Base-by-base conservation (phyloP, 2,797 vertebrate species). In the Coilia nasus region DNA sequence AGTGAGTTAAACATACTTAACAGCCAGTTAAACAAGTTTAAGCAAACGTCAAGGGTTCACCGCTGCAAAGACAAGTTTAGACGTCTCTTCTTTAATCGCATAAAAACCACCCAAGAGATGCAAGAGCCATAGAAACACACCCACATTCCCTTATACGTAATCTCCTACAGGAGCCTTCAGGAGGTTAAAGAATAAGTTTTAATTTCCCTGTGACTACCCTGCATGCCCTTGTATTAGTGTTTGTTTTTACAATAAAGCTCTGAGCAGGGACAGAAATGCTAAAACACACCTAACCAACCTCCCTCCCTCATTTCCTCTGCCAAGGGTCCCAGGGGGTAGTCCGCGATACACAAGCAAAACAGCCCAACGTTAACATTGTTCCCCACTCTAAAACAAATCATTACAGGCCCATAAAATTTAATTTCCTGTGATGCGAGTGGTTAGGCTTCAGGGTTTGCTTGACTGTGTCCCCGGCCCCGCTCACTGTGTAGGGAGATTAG, bases 381-480 rank as follows among this genome's bases (percentile, higher is more conserved):
- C 82, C 44, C 64, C 62, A 84, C 71, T 87, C 60, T n/a, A 91
- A 90, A 88, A 93, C 89, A 93, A 94, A 92, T 92, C 89, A 93
- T 92, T 84, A 88, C 85, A 90, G 86, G 83, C 25, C 67, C 57
- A 71, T 91, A 90, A 93, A 93, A 91, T 90, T 82, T 0, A 83
- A 94, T 94, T 92, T 94, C 92, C 93, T 90, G 89, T 82, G 85
- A 88, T 88, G 86, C 60, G 88, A 88, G 89, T 50, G 83, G 88
- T 82, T 44, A 46, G 83, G 83, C 85, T 89, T 89, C 87, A 89
- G 87, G 81, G 87, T 87, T 87, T 90, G 81, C 57, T 25, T n/a
- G 41, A 54, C 41, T 21, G 31, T 17, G 83, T 86, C 67, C 28
- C 67, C 12, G 50, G 7, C n/a, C n/a, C n/a, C n/a, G 21, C 71